Conservation (phyloP, 2,797 vertebrate species). For the Varecia variegata region DNA sequence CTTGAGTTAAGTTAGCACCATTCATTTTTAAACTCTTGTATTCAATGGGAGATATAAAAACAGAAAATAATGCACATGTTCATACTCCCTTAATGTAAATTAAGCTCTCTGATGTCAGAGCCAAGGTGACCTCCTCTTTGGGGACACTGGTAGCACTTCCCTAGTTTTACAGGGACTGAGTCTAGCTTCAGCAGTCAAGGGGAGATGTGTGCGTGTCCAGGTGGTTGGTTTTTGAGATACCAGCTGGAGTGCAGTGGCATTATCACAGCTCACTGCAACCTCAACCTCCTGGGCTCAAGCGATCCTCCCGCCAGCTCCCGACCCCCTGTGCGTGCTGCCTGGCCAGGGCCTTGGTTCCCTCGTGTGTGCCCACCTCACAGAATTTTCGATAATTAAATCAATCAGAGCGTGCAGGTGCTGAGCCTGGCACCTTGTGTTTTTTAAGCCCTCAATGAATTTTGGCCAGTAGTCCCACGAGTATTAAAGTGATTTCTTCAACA, state of each 20-base stretch:
- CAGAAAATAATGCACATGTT: background rate
- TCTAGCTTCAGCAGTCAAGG: background rate
- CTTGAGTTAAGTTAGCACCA: background rate
- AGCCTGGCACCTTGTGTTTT: background rate
- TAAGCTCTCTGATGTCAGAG: background rate
- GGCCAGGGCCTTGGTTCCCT: background rate
- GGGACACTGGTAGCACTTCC: background rate
- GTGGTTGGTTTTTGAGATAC: too few species aligned
- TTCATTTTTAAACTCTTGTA: background rate
- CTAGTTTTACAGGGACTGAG: background rate
- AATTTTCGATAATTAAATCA: too few species aligned
- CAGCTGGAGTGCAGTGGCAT: too few species aligned
- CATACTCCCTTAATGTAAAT: background rate
- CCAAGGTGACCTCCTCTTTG: background rate
- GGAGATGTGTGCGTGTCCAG: background rate
- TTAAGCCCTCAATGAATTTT: background rate
- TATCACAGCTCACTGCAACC: too few species aligned
- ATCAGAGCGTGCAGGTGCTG: background rate
- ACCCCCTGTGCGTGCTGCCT: too few species aligned
- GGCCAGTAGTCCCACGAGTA: background rate
- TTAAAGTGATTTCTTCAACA: background rate
- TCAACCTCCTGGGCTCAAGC: too few species aligned
- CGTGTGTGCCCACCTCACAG: fast-evolving
- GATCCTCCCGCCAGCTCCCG: too few species aligned
- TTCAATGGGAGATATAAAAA: background rate